Evolutionary conservation across 2,888 invertebrate genomes (phyloP), one percentile per base, ranked within the genome.

Genomic region (Papilio protenor): DNA sequence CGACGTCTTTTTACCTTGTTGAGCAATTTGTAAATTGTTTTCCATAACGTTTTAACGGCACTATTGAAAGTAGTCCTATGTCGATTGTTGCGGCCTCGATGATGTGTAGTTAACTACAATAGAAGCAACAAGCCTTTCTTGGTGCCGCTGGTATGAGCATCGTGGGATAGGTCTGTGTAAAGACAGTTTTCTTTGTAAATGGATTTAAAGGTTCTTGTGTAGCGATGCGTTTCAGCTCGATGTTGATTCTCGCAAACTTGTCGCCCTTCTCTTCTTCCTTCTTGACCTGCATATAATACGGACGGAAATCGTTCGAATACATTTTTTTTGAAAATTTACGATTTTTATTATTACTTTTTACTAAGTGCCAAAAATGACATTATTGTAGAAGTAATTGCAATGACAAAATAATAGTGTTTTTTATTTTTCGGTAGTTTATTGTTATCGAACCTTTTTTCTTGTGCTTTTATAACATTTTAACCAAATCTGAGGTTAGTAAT

Each of bases 221-320:
- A 6, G 85, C 82, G 14, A 77, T 83, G 80, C 90, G 90, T 81
- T 93, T 94, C 66, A 94, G 84, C 86, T 94, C 93, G 91, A 94
- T 90, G 79, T 91, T 91, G 57, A 94, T 90, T 79, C 87, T 88
- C 2, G 92, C 93, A 80, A 86, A 89, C 81, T 87, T 91, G 70
- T 94, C 94, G 2, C 94, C 94, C 79, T 94, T 94, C 77, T 94
- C 94, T 81, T 94, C 94, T 83, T 94, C 94, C 80, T 94, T 94
- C 80, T 83, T 89, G 69, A 94, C 85, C 0, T 87, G 80, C 80
- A 94, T 89, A 81, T 87, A 94, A 84, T 88, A 94, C 45, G 94
- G 94, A 11, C 94, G 90, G 79, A 91, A 90, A 11, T 92, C 90
- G 81, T 93, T 94, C 2, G 89, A 86, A 85, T 88, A 89, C 92